Evolutionary conservation across 1,140 invertebrate genomes (phyloP).

Genomic region (Maniola jurtina): DNA sequence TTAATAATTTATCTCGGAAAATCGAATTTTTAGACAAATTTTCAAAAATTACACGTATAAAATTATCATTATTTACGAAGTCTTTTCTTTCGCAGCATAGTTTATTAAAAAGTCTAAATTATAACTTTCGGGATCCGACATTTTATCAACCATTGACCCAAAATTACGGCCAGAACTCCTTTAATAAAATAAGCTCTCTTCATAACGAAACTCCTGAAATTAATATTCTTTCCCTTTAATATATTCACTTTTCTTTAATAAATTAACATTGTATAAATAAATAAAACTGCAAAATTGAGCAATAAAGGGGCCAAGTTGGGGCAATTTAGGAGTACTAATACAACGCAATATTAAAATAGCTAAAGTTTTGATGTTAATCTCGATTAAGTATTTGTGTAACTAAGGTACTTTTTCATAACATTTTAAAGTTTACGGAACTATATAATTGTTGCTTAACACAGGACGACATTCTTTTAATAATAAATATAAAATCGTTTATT

Average conservation of each 20-base stretch:
- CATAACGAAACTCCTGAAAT: constrained; percentile 45
- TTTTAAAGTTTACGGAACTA: neutral
- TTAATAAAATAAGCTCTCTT: constrained; percentile 44
- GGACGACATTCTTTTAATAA: no score
- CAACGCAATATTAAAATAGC: neutral
- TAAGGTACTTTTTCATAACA: neutral
- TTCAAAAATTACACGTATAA: no score
- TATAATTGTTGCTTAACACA: no score
- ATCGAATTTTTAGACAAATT: no score
- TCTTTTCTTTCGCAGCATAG: constrained; percentile 4
- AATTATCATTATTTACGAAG: neutral
- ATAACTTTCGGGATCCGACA: constrained; percentile 1
- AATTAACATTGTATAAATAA: constrained; percentile 60
- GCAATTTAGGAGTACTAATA: constrained; percentile 30
- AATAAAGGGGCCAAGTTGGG: constrained; percentile 32
- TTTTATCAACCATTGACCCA: constrained; percentile 29
- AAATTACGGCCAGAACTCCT: constrained; percentile 36
- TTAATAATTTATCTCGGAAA: no score
- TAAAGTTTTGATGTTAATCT: constrained; percentile 1
- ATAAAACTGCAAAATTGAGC: constrained; percentile 40
- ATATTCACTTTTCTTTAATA: constrained; percentile 56
- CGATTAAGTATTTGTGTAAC: neutral
- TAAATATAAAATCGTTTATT: no score
- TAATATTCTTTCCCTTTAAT: constrained; percentile 60
- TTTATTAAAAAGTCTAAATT: constrained; percentile 8